These are phyloP conservation scores for Pelochelys cantorii DNA, from an alignment of 2,797 vertebrate genomes.

Conservation along the genomic window DNA sequence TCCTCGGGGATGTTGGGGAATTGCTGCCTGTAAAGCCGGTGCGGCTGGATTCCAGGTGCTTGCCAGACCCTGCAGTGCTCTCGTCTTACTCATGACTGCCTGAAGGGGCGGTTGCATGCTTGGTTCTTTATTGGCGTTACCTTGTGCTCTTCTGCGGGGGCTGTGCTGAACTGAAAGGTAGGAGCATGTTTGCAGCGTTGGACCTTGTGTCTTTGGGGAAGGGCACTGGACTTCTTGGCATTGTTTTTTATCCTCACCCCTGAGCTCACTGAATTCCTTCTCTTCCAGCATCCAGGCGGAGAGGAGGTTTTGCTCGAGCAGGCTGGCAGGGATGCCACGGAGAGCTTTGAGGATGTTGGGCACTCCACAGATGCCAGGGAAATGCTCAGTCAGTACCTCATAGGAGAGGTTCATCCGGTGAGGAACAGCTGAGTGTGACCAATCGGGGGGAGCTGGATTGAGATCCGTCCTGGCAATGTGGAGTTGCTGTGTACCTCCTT, in stretches of 20 bases:
- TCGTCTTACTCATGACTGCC: rapidly evolving
- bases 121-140: not conserved
- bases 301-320: conserved; percentile 96
- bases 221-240: not conserved
- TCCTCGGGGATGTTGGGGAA: not conserved
- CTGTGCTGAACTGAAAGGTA: rapidly evolving
- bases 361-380: conserved; percentile 95
- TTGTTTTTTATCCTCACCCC: not conserved
- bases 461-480: not conserved
- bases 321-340: conserved; percentile 91
- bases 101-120: not conserved
- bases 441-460: rapidly evolving
- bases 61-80: not conserved
- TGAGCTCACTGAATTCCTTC: conserved; percentile 50
- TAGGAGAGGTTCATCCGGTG: conserved; percentile 94
- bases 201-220: not conserved
- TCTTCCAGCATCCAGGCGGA: conserved; percentile 93
- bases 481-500: not conserved
- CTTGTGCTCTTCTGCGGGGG: not conserved
- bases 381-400: conserved; percentile 92
- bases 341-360: conserved; percentile 96
- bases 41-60: not conserved
- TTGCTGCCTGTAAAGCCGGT: not conserved
- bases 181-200: not conserved
- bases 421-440: conserved; percentile 24